phyloP scores from a whole-genome alignment of 1,140 invertebrate genomes.

The Pogonomyrmex californicus region DNA sequence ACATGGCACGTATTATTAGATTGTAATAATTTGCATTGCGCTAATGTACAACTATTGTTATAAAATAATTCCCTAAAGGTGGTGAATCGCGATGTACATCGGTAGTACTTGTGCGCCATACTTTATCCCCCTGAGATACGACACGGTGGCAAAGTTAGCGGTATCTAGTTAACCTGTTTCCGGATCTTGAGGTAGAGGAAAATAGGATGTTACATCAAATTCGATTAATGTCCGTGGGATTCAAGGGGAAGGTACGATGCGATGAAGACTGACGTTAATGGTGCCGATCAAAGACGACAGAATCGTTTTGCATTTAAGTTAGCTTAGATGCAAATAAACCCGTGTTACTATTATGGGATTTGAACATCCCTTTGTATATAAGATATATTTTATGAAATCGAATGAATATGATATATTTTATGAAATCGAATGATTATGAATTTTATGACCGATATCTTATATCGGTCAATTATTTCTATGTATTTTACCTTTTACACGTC shows the following conservation, averaged over 20 bases:
- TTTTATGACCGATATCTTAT: neutral
- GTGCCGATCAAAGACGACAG: constrained; percentile 10
- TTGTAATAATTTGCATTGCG: neutral
- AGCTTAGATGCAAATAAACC: neutral
- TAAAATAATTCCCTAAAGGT: constrained; percentile 32
- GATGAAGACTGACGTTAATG: constrained; percentile 15
- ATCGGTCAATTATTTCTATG: neutral
- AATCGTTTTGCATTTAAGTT: constrained; percentile 20
- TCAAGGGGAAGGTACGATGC: constrained; percentile 39
- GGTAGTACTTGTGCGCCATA: constrained; percentile 7
- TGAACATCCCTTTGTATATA: neutral
- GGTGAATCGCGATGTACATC: constrained; percentile 37
- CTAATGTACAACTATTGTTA: constrained; percentile 19
- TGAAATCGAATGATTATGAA: neutral
- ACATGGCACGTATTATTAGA: neutral
- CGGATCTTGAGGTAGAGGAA: constrained; percentile 54
- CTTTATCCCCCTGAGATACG: constrained; percentile 40
- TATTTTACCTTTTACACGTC: neutral
- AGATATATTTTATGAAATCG: constrained; percentile 4
- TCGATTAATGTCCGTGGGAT: constrained; percentile 53
- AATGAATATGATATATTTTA: constrained; percentile 1
- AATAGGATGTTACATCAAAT: constrained; percentile 60
- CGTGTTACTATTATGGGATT: neutral
- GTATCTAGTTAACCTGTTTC: constrained; percentile 63
- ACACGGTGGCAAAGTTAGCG: constrained; percentile 40